phyloP scores from a whole-genome alignment of 1,140 invertebrate species.

The Odontomachus brunneus region DNA sequence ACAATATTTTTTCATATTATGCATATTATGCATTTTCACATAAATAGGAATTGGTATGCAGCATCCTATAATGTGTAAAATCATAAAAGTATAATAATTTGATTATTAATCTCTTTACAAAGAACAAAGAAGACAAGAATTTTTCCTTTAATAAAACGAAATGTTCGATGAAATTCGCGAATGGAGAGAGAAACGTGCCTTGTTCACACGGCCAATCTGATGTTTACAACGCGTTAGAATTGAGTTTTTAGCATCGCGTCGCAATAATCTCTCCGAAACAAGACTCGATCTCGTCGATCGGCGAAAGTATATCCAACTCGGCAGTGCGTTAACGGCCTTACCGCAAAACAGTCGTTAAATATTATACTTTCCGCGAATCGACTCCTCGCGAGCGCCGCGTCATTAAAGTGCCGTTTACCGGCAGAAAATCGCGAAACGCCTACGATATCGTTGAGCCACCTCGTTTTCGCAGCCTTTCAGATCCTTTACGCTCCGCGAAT shows the following conservation, averaged over 20 bases:
- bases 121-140: too few species aligned
- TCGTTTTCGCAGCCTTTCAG: conserved; percentile 54
- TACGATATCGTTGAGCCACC: conserved; percentile 18
- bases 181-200: too few species aligned
- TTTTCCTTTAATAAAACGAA: background rate
- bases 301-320: conserved; percentile 31
- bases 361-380: conserved; percentile 59
- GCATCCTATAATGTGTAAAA: too few species aligned
- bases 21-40: too few species aligned
- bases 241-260: background rate
- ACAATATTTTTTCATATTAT: too few species aligned
- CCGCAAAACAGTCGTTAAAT: conserved; percentile 57
- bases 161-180: background rate
- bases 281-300: conserved; percentile 14
- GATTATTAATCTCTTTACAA: too few species aligned
- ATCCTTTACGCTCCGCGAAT: conserved; percentile 52
- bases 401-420: conserved; percentile 39
- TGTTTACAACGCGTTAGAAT: background rate
- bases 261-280: background rate
- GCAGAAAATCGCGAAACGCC: conserved; percentile 43
- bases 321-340: conserved; percentile 10
- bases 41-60: too few species aligned
- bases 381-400: background rate
- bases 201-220: background rate
- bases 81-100: too few species aligned